Conservation (phyloP, 2,888 invertebrate species). For the Sthenelais limicola region DNA sequence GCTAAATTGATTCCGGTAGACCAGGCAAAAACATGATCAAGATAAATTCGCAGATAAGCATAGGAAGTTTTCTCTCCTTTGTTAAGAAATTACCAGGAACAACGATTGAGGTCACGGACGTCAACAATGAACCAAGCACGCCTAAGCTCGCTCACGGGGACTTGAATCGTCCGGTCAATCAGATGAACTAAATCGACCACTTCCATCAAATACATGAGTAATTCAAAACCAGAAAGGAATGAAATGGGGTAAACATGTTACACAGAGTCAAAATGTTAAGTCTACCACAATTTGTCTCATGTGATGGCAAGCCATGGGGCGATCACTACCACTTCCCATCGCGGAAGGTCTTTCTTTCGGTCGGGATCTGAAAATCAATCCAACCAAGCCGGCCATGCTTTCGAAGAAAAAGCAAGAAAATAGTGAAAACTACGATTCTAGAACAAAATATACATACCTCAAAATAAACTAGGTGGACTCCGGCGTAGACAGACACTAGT, state of each 20-base stretch:
- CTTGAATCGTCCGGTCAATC: no score
- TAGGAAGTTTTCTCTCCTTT: background rate
- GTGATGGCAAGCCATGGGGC: background rate
- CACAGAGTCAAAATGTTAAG: background rate
- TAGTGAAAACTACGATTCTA: conserved; percentile 4
- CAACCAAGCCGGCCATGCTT: conserved; percentile 27
- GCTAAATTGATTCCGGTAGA: no score
- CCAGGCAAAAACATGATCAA: no score
- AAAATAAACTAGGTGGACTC: conserved; percentile 40
- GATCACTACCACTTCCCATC: background rate
- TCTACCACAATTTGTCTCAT: background rate
- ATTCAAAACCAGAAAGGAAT: no score
- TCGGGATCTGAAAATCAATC: background rate
- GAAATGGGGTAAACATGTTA: no score
- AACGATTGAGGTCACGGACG: conserved; percentile 29
- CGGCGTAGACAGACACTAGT: conserved; percentile 31
- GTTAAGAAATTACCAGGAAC: background rate
- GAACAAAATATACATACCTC: conserved; percentile 15
- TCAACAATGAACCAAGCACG: conserved; percentile 41
- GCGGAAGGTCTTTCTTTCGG: background rate
- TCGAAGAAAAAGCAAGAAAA: conserved; percentile 21
- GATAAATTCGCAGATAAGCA: no score
- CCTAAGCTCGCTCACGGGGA: no score
- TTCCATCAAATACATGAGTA: no score
- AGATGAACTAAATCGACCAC: no score